These are phyloP conservation scores for Orcinus orca DNA, from an alignment of 2,113 vertebrate genomes.

Conservation along the genomic window DNA sequence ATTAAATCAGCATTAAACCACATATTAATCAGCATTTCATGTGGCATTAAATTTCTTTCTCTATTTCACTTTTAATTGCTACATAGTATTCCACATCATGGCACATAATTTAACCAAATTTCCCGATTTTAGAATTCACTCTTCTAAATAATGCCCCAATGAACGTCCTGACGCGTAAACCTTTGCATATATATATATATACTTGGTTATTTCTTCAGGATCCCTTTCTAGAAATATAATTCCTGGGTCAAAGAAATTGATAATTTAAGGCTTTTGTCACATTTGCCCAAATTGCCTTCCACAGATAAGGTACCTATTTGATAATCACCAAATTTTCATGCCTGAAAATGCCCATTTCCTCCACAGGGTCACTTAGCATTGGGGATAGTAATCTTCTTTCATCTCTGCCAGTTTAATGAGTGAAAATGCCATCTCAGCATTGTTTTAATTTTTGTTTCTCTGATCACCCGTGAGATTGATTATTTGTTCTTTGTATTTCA, in stretches of 20 bases:
- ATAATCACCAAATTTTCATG: not conserved
- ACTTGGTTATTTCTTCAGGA: not conserved
- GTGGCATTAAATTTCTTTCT: not conserved
- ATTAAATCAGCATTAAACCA: not conserved
- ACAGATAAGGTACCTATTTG: not conserved
- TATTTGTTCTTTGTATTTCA: not conserved
- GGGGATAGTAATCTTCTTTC: not conserved
- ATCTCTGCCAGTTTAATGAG: not conserved
- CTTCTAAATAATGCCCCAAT: not conserved
- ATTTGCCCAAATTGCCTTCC: not conserved
- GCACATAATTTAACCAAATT: not conserved
- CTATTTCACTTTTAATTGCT: not conserved
- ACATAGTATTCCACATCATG: not conserved
- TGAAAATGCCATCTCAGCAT: not conserved
- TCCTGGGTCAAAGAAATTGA: not conserved
- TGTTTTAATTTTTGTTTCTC: slow-evolving; percentile 7
- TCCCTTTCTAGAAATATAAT: not conserved
- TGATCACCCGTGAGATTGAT: not conserved
- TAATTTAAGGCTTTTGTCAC: not conserved
- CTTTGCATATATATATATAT: not conserved
- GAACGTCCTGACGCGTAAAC: not conserved
- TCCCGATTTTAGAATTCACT: not conserved
- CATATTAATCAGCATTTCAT: not conserved
- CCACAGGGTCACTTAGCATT: not conserved
- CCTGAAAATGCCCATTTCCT: not conserved